phyloP scores from a whole-genome alignment of 2,797 vertebrate genomes.

The Onychomys leucogaster region DNA sequence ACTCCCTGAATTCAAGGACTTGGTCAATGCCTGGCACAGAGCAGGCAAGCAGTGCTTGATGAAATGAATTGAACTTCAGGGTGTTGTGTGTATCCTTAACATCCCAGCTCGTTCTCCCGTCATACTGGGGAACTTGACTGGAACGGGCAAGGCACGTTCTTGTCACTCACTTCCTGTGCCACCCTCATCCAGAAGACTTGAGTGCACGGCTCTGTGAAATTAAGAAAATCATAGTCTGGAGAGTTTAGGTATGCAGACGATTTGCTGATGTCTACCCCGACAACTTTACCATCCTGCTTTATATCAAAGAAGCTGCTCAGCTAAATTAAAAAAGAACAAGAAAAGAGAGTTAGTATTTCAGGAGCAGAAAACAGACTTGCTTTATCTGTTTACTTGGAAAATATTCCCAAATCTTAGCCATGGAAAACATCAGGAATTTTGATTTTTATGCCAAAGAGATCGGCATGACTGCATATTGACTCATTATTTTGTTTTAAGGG shows the following conservation, averaged over 20 bases:
- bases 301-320: constrained; percentile 45
- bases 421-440: constrained; percentile 52
- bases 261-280: constrained; percentile 60
- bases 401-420: constrained; percentile 20
- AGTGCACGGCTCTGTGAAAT: constrained; percentile 74
- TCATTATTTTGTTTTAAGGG: constrained; percentile 4
- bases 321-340: constrained; percentile 48
- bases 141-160: background rate
- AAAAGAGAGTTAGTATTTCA: constrained; percentile 11
- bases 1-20: constrained; percentile 2
- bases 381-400: constrained; percentile 37
- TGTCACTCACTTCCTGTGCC: constrained; percentile 7
- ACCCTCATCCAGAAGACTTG: constrained; percentile 23
- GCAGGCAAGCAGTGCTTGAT: background rate
- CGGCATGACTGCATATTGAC: background rate
- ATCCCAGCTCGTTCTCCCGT: background rate
- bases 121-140: background rate
- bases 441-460: background rate
- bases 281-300: constrained; percentile 48
- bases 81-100: background rate
- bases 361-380: background rate
- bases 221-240: constrained; percentile 52
- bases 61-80: constrained; percentile 41
- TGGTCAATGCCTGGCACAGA: background rate
- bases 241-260: constrained; percentile 11